A percentile compares a stretch with the other conserved stretches of the same genome.
Evolutionary conservation across 1,140 invertebrate species (phyloP).

Genomic region (Trachelipus rathkii): DNA sequence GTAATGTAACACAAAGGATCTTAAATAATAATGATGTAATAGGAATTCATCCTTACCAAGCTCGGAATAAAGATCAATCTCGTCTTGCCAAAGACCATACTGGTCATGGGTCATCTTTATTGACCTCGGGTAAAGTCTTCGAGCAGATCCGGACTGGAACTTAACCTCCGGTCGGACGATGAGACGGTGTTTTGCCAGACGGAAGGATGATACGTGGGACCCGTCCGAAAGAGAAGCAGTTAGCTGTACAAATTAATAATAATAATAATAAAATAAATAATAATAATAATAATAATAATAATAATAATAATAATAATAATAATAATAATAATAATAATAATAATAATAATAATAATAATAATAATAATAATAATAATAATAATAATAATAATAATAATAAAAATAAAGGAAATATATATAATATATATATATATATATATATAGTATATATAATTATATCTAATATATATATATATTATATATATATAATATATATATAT

Average conservation of each 20-base stretch:
- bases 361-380: background rate
- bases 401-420: background rate
- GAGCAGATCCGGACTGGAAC: conserved; percentile 49
- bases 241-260: conserved; percentile 54
- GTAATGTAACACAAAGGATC: too few species aligned
- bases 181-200: conserved; percentile 57
- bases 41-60: conserved; percentile 15
- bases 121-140: conserved; percentile 54
- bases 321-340: background rate
- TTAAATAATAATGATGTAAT: too few species aligned
- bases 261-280: background rate
- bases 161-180: conserved; percentile 48
- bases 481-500: conserved; percentile 27
- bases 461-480: conserved; percentile 11
- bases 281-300: conserved; percentile 6
- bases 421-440: background rate
- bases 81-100: conserved; percentile 68
- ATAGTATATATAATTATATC: background rate
- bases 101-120: conserved; percentile 58
- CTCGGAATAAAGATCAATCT: conserved; percentile 60
- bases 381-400: background rate
- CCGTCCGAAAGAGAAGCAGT: conserved; percentile 73
- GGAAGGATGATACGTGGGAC: conserved; percentile 60
- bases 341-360: background rate
- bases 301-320: background rate